phyloP scores from a whole-genome alignment of 2,888 invertebrate species.

The Kuschelorhynchus macadamiae region DNA sequence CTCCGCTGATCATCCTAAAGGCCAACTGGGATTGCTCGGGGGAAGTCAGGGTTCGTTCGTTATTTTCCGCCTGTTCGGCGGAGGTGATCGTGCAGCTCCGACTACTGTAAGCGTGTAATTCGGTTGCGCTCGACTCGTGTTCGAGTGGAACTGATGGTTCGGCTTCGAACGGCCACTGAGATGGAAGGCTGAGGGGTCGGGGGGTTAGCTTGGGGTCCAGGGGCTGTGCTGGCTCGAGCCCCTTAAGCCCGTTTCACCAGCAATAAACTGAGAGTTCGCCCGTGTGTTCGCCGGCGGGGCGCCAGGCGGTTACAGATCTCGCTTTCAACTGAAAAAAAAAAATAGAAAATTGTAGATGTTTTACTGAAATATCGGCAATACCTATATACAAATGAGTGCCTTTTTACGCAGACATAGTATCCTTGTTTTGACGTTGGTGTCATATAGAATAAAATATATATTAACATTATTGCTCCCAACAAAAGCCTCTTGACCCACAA shows the following conservation, averaged over 20 bases:
- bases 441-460: too few species aligned
- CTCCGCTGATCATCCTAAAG: background rate
- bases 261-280: constrained; percentile 85
- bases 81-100: constrained; percentile 33
- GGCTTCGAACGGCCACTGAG: constrained; percentile 52
- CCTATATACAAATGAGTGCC: too few species aligned
- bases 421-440: too few species aligned
- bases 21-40: background rate
- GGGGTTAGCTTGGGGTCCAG: constrained; percentile 26
- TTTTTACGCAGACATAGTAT: too few species aligned
- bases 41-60: constrained; percentile 8
- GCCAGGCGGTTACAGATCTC: constrained; percentile 82
- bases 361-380: too few species aligned
- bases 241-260: constrained; percentile 76
- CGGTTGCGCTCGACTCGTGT: constrained; percentile 32
- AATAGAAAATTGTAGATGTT: too few species aligned
- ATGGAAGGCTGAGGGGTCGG: constrained; percentile 56
- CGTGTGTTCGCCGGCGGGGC: constrained; percentile 78
- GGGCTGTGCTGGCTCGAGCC: constrained; percentile 59
- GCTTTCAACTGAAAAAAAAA: constrained; percentile 78
- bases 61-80: constrained; percentile 7
- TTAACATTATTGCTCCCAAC: too few species aligned
- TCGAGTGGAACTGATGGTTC: constrained; percentile 36
- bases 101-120: constrained; percentile 31
- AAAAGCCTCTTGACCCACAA: too few species aligned